These are phyloP conservation scores for Penaeus vannamei DNA, from an alignment of 1,140 invertebrate species.

Conservation along the genomic window DNA sequence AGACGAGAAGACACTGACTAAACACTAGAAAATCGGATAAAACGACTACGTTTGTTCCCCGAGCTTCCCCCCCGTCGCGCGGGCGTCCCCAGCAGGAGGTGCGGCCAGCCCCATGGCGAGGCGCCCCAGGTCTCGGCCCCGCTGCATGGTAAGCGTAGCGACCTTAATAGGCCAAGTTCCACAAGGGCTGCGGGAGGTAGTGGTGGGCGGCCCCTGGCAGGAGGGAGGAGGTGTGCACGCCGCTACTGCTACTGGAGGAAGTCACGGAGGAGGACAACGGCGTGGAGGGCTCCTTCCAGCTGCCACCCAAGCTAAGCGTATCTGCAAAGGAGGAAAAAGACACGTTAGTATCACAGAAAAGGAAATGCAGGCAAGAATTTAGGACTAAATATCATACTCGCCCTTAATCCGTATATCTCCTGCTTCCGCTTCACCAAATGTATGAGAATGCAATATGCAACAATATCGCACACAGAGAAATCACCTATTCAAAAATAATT, in stretches of 20 bases:
- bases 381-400: no score
- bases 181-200: constrained; percentile 65
- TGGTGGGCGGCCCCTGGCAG: constrained; percentile 61
- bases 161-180: constrained; percentile 64
- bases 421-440: no score
- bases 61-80: constrained; percentile 43
- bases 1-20: no score
- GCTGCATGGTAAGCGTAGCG: constrained; percentile 59
- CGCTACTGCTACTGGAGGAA: constrained; percentile 42
- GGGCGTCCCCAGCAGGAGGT: constrained; percentile 44
- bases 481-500: no score
- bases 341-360: background rate
- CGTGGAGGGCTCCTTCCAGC: constrained; percentile 60
- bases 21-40: no score
- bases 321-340: constrained; percentile 50
- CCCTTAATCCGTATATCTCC: no score
- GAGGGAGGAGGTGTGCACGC: constrained; percentile 56
- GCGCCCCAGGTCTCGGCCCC: constrained; percentile 24
- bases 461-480: no score
- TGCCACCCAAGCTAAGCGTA: constrained; percentile 59
- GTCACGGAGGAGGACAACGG: constrained; percentile 55
- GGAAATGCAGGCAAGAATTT: background rate
- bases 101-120: constrained; percentile 42
- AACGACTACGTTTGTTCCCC: constrained; percentile 7
- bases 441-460: no score